These are phyloP conservation scores for Manacus vitellinus DNA, from an alignment of 2,113 vertebrate species.

Conservation along the genomic window DNA sequence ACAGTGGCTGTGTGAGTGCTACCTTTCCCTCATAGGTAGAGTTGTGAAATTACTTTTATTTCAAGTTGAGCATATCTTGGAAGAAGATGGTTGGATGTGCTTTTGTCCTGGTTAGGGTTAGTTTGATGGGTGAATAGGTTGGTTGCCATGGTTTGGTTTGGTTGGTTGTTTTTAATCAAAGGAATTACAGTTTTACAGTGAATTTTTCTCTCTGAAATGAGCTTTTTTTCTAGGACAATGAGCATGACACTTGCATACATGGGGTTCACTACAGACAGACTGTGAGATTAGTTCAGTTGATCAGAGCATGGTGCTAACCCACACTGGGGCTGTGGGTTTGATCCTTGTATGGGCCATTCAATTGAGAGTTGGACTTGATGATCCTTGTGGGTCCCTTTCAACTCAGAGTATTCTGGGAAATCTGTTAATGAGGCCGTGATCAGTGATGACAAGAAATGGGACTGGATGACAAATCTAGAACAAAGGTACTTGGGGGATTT, in stretches of 20 bases:
- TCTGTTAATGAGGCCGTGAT: neutral
- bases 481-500: neutral
- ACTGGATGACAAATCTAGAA: neutral
- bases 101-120: neutral
- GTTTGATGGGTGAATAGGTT: neutral
- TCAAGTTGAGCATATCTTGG: neutral
- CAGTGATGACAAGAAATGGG: neutral
- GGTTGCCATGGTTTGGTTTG: neutral
- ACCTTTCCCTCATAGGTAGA: neutral
- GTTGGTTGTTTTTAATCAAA: neutral
- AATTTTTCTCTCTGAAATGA: constrained; percentile 22
- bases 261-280: neutral
- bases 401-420: neutral
- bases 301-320: neutral
- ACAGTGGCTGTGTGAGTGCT: neutral
- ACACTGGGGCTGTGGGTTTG: neutral
- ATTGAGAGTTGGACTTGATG: neutral
- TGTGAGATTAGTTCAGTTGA: neutral
- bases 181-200: neutral
- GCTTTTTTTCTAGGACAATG: neutral
- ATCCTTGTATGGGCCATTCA: neutral
- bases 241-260: neutral
- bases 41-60: constrained; percentile 36
- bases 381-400: neutral
- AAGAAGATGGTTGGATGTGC: neutral